Conservation (phyloP, 1,140 invertebrate species). For the Chlorops oryzae region DNA sequence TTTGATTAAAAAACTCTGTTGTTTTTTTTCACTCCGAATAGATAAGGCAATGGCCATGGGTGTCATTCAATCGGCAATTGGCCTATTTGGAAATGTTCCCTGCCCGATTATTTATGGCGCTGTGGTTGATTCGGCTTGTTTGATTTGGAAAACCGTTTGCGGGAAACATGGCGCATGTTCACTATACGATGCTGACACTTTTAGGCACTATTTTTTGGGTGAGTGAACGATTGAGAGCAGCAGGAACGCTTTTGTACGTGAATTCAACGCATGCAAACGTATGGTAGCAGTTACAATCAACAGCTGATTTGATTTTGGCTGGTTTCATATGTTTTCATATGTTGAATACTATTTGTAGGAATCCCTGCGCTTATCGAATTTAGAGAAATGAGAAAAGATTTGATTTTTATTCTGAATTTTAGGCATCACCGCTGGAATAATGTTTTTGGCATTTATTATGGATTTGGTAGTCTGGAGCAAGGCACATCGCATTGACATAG, state of each 20-base stretch:
- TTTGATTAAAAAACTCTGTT: neutral
- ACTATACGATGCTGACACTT: constrained; percentile 75
- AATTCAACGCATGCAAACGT: neutral
- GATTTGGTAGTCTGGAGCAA: constrained; percentile 78
- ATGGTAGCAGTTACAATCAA: neutral
- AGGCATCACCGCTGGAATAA: constrained; percentile 76
- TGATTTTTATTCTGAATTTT: too few relatives aligned
- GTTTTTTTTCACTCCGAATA: constrained; percentile 16
- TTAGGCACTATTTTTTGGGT: constrained; percentile 83
- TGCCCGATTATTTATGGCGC: constrained; percentile 89
- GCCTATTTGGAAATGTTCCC: constrained; percentile 87
- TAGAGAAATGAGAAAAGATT: too few relatives aligned
- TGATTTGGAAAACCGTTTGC: constrained; percentile 78
- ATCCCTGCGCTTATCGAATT: too few relatives aligned
- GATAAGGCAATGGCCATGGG: constrained; percentile 93
- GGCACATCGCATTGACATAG: constrained; percentile 66
- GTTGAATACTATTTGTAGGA: too few relatives aligned
- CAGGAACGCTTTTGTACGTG: too few relatives aligned
- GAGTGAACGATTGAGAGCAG: too few relatives aligned
- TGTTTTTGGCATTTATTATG: constrained; percentile 73
- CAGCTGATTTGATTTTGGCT: neutral
- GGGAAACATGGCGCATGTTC: constrained; percentile 75
- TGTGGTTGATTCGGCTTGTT: constrained; percentile 84
- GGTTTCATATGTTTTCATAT: neutral
- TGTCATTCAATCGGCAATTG: constrained; percentile 87